These are phyloP conservation scores for Crotalus horridus DNA, from an alignment of 2,113 vertebrate genomes.

Conservation along the genomic window DNA sequence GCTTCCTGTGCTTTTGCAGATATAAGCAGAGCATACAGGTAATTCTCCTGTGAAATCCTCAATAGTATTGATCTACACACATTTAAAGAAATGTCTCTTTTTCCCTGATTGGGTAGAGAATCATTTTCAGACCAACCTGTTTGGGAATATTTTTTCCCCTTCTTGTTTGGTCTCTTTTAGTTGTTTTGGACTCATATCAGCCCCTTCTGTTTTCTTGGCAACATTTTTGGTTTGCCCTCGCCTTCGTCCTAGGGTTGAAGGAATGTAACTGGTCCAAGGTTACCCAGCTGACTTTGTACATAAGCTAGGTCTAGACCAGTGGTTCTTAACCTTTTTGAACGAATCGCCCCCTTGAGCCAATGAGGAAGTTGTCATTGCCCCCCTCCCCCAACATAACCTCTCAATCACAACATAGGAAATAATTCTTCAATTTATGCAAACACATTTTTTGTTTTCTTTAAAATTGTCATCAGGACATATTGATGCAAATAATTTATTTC, in stretches of 20 bases:
- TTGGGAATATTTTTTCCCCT: background rate
- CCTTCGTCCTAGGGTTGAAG: background rate
- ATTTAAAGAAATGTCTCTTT: background rate
- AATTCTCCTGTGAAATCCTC: background rate
- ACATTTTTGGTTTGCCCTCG: background rate
- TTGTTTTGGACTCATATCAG: background rate
- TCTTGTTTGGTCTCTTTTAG: background rate
- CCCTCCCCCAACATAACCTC: too few species aligned
- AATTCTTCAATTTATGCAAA: too few species aligned
- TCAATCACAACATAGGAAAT: too few species aligned
- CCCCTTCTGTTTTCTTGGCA: background rate
- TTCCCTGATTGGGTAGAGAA: background rate
- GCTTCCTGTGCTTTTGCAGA: background rate
- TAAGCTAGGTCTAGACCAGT: background rate
- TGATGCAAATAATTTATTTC: too few species aligned
- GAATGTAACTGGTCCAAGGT: background rate
- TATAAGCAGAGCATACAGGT: background rate
- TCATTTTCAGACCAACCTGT: background rate
- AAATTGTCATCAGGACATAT: too few species aligned
- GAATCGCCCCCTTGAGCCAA: too few species aligned
- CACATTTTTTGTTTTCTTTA: too few species aligned
- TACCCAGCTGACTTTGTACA: background rate
- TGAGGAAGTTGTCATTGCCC: too few species aligned
- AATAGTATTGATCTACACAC: background rate
- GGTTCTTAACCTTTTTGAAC: too few species aligned